Evolutionary conservation across 37 sponge, comb jelly and placozoan genomes (phyloP).

Genomic region (Eunapius fragilis): DNA sequence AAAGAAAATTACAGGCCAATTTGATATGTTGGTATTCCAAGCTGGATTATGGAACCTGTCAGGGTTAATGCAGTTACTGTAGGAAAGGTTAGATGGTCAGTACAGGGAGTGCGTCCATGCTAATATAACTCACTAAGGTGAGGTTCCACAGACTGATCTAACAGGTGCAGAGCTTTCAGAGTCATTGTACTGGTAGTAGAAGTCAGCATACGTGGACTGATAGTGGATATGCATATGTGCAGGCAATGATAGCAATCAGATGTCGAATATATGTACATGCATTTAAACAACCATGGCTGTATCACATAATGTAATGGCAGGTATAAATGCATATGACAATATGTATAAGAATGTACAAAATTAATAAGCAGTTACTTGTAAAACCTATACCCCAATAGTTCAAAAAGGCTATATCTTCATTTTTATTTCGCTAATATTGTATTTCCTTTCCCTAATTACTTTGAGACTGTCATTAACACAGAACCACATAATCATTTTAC

Average conservation of each 20-base stretch:
- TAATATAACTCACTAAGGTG: conserved; percentile 38
- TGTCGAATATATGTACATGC: too few relatives aligned
- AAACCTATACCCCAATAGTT: too few relatives aligned
- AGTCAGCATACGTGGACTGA: conserved; percentile 48
- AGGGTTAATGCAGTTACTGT: conserved; percentile 51
- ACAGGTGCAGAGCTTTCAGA: not conserved
- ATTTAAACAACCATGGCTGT: too few relatives aligned
- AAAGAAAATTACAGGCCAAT: not conserved
- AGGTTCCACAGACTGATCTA: conserved; percentile 70
- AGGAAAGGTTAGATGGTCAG: not conserved
- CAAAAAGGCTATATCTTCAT: too few relatives aligned
- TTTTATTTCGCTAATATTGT: too few relatives aligned
- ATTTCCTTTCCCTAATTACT: too few relatives aligned
- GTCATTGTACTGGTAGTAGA: not conserved
- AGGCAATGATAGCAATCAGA: not conserved
- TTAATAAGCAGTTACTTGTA: too few relatives aligned
- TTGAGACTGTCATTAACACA: too few relatives aligned
- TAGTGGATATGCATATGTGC: not conserved
- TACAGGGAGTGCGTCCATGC: not conserved
- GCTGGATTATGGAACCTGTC: not conserved
- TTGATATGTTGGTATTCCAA: not conserved
- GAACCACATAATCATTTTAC: too few relatives aligned
- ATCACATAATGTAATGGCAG: too few relatives aligned
- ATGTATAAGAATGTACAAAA: too few relatives aligned
- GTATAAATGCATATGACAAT: too few relatives aligned